Conservation (phyloP, 2,888 invertebrate species). For the Dolomedes plantarius region DNA sequence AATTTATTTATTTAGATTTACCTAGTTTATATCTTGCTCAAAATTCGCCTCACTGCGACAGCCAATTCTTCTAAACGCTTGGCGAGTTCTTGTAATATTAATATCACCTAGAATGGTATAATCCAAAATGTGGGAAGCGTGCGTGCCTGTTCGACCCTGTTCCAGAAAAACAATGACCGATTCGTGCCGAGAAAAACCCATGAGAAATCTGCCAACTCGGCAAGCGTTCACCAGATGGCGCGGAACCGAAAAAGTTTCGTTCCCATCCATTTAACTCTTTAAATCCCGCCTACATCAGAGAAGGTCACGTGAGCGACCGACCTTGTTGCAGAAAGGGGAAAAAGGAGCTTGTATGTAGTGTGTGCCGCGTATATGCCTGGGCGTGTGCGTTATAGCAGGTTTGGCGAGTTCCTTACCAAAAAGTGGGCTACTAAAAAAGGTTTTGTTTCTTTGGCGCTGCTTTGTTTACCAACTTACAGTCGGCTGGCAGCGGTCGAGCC, state of each 20-base stretch:
- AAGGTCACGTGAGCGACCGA: constrained; percentile 18
- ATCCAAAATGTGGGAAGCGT: no score
- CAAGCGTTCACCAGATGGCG: not conserved
- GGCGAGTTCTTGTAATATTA: no score
- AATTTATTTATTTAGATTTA: no score
- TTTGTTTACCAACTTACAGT: constrained; percentile 65
- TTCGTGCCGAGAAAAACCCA: no score
- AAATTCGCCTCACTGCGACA: no score
- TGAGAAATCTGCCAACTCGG: no score
- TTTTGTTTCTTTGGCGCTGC: constrained; percentile 23
- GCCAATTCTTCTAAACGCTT: no score
- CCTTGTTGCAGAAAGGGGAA: not conserved
- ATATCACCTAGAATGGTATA: no score
- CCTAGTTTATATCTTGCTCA: no score
- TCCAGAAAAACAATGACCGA: no score
- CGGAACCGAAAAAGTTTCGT: not conserved
- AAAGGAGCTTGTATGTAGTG: not conserved
- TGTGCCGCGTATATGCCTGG: no score
- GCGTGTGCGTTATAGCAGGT: constrained; percentile 56
- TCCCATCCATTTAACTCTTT: constrained; percentile 32
- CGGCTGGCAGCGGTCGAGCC: not conserved
- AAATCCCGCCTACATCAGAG: constrained; percentile 40
- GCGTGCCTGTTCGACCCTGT: no score
- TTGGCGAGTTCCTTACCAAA: constrained; percentile 57
- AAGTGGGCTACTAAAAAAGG: constrained; percentile 63